Base-by-base conservation (phyloP, 1,140 invertebrate species). In the Drosophila tristis region DNA sequence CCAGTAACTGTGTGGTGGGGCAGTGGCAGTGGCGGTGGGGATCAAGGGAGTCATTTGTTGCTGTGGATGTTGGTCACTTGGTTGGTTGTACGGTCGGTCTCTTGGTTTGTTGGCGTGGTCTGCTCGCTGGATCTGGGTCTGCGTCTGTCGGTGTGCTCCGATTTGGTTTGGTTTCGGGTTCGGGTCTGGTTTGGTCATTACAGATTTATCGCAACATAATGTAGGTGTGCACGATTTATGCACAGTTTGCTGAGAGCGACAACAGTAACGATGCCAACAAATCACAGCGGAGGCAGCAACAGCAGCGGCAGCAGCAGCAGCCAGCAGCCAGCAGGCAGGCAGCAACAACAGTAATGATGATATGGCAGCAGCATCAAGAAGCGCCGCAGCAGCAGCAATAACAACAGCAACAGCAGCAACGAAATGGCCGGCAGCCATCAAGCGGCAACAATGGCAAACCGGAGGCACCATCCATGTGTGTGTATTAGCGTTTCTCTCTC, bases 231-330 rank as follows among this genome's bases (percentile, higher is more conserved):
- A 82, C 78, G 82, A 87, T 89, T 89, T 87, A 87, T 87, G 82
- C 75, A 82, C 82, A 87, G 78, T 87, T 87, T 79, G 84, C 82
- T 87, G 75, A 76, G 82, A 86, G 82, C 82, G 84, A 86, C 82
- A 86, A 87, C 82, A 86, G 82, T 86, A 86, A 86, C 82, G 82
- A 86, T 72, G 84, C 74, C 82, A 86, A 86, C 82, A 86, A 86
- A 86, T 86, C 82, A 86, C 82, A 74, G 78, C 35, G 23, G 23
- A 3, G 4, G 23, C 23, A 25, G 23, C 23, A 25, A 86, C 82
- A 74, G 74, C 35, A 39, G 35, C 4, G 35, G 11, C 35, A 39
- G 31, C 72, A 63, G 60, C 59, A 66, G 60, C 51, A 53, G 66
- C 54, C 31, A 39, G 9, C 77, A 63, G 57, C 2, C 59, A 66